Percentiles rank a stretch among this genome's conserved stretches.
phyloP scores from a whole-genome alignment of 2,797 vertebrate genomes.

The Darevskia mixta region DNA sequence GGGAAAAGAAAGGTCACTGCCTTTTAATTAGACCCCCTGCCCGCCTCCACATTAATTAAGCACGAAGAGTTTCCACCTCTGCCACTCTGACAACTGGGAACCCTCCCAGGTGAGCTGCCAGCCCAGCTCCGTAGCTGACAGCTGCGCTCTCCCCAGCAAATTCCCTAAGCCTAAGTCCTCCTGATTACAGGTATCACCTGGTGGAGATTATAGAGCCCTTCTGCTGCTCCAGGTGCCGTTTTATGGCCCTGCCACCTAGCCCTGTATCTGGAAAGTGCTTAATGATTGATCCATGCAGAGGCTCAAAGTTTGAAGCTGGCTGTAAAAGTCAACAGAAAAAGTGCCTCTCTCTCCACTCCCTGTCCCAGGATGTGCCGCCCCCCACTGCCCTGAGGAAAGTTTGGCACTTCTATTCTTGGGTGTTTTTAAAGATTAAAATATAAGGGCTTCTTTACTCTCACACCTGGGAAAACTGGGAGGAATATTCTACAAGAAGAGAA shows the following conservation, averaged over 20 bases:
- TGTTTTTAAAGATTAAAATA: slow-evolving; percentile 1
- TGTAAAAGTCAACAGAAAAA: background rate
- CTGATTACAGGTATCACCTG: slow-evolving; percentile 2
- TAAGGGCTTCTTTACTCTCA: too few species aligned
- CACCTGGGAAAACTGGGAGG: background rate
- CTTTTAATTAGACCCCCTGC: background rate
- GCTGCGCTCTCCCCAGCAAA: background rate
- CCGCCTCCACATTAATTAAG: background rate
- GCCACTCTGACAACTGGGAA: background rate
- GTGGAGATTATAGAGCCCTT: background rate
- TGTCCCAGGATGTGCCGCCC: background rate
- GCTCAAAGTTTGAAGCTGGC: slow-evolving; percentile 23
- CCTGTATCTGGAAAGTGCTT: background rate
- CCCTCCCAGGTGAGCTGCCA: background rate
- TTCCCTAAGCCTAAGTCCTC: background rate
- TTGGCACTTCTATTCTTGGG: background rate
- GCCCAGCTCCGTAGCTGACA: rapidly evolving
- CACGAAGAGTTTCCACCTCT: background rate
- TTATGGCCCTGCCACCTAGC: background rate
- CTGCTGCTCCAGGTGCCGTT: slow-evolving; percentile 17
- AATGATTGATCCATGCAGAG: slow-evolving; percentile 8
- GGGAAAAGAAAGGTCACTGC: slow-evolving; percentile 40
- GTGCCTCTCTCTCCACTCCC: background rate
- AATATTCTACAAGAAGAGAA: background rate
- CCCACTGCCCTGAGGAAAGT: background rate